Evolutionary conservation across 2,113 vertebrate genomes (phyloP).

Genomic region (Sylvilagus bachmani): DNA sequence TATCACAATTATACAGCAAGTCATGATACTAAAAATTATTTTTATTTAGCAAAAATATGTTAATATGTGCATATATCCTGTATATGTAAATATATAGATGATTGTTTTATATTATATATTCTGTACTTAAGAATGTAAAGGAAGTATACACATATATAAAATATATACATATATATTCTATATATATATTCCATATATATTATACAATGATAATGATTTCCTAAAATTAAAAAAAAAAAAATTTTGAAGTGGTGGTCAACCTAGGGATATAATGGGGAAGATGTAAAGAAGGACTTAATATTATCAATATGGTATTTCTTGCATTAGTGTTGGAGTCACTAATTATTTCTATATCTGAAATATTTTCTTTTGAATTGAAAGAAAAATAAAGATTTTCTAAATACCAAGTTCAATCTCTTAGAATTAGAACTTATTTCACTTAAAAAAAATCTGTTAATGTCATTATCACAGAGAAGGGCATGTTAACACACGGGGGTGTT

Average conservation of each 20-base stretch:
- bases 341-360: not conserved
- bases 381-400: not conserved
- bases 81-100: too few species aligned
- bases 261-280: not conserved
- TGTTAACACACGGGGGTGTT: not conserved
- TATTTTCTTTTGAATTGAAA: not conserved
- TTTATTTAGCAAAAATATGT: too few species aligned
- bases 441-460: conserved; percentile 13
- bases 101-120: too few species aligned
- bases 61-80: too few species aligned
- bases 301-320: not conserved
- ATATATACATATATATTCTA: not conserved
- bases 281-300: not conserved
- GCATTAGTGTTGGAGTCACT: not conserved
- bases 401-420: not conserved
- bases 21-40: not conserved
- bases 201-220: not conserved
- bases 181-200: not conserved
- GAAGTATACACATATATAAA: not conserved
- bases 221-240: not conserved
- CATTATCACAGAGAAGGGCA: conserved; percentile 12
- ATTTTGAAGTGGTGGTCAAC: not conserved
- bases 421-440: not conserved
- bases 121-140: too few species aligned
- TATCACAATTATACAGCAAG: not conserved